Conservation (phyloP, 2,797 vertebrate species). For the Sebastes minor region DNA sequence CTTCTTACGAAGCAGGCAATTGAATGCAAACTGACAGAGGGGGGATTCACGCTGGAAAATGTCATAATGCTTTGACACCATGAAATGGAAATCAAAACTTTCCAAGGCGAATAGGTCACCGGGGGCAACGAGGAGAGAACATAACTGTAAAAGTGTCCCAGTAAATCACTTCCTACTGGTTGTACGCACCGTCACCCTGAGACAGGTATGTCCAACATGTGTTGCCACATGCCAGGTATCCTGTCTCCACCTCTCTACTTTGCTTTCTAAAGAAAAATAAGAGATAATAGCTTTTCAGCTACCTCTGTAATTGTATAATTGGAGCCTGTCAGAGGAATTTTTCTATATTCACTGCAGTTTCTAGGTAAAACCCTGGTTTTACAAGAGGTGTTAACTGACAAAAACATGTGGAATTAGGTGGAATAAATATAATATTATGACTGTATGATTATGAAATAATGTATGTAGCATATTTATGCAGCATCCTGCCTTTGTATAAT, state of each 20-base stretch:
- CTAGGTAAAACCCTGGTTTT: not conserved
- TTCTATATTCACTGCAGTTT: not conserved
- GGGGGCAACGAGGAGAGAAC: not conserved
- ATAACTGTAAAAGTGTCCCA: slow-evolving; percentile 1
- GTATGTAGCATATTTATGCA: not conserved
- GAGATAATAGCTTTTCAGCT: slow-evolving; percentile 37
- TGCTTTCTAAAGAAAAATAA: slow-evolving; percentile 7
- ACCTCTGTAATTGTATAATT: slow-evolving; percentile 59
- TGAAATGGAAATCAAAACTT: slow-evolving; percentile 56
- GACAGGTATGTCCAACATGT: slow-evolving; percentile 52
- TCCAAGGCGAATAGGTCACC: slow-evolving; percentile 18
- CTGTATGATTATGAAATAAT: not conserved
- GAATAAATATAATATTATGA: not conserved
- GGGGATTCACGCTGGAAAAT: slow-evolving; percentile 50
- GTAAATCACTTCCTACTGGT: slow-evolving; percentile 25
- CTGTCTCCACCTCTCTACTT: slow-evolving; percentile 43
- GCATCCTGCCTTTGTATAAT: not conserved
- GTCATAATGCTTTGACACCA: slow-evolving; percentile 45
- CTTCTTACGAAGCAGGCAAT: slow-evolving; percentile 31
- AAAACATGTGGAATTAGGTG: not conserved
- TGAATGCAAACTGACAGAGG: slow-evolving; percentile 36
- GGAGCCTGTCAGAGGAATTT: slow-evolving; percentile 35
- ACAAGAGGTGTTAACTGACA: not conserved
- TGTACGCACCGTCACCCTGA: slow-evolving; percentile 1
- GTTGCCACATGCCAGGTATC: slow-evolving; percentile 58